Percentiles rank a stretch among this genome's conserved stretches.
Conservation (phyloP, 2,797 vertebrate genomes). For the Esox masquinongy region DNA sequence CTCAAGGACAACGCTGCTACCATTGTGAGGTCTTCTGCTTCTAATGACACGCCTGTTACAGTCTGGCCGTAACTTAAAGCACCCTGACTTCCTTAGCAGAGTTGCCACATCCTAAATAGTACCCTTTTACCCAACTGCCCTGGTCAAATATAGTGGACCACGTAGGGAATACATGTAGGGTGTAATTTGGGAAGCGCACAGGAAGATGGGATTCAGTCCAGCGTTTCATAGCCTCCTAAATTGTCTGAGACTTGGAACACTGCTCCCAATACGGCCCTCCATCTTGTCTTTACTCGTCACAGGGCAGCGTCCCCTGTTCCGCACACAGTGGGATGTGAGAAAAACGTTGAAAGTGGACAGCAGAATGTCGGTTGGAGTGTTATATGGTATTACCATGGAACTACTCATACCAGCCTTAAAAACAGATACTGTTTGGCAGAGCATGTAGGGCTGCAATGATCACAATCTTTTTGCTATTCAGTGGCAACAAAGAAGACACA, state of each 20-base stretch:
- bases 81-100: constrained; percentile 57
- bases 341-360: constrained; percentile 39
- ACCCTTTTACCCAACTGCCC: background rate
- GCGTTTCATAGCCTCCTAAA: constrained; percentile 67
- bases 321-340: constrained; percentile 9
- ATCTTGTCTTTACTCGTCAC: constrained; percentile 45
- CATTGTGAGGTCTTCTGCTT: constrained; percentile 48
- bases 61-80: constrained; percentile 51
- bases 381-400: background rate
- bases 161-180: background rate
- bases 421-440: no score
- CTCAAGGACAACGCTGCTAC: constrained; percentile 26
- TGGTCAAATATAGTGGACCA: background rate
- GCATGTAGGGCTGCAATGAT: no score
- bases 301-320: constrained; percentile 24
- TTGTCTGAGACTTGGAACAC: constrained; percentile 44
- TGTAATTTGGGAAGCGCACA: background rate
- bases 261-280: constrained; percentile 29
- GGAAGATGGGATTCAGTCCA: constrained; percentile 50
- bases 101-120: constrained; percentile 11
- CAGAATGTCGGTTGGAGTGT: constrained; percentile 2
- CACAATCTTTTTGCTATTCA: no score
- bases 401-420: no score
- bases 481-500: no score
- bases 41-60: constrained; percentile 54